Percentiles rank a stretch among this genome's conserved stretches.
Evolutionary conservation across 1,140 invertebrate species (phyloP).

Genomic region (Trichonephila clavata): DNA sequence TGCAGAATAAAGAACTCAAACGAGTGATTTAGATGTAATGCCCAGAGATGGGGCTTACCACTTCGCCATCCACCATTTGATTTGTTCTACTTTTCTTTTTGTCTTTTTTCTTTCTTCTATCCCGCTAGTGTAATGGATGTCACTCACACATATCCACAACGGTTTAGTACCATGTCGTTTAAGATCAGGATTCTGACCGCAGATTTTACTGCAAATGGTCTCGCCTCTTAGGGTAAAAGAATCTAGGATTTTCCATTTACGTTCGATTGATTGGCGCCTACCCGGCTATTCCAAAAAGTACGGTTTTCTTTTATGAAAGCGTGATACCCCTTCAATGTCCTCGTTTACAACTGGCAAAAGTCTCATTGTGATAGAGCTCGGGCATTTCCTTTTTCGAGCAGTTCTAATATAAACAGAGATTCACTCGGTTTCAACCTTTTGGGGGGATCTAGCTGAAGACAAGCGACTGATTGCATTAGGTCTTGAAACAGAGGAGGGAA

Average conservation of each 20-base stretch:
- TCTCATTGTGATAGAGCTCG: neutral
- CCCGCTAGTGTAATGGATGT: neutral
- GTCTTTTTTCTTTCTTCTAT: neutral
- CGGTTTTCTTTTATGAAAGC: constrained; percentile 6
- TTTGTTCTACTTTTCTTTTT: neutral
- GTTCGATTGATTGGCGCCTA: neutral
- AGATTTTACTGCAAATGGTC: constrained; percentile 41
- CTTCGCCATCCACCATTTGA: constrained; percentile 10
- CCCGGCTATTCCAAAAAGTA: neutral
- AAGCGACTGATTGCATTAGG: constrained; percentile 5
- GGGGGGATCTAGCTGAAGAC: neutral
- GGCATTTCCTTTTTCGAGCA: neutral
- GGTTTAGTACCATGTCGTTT: constrained; percentile 35
- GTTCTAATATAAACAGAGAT: constrained; percentile 31
- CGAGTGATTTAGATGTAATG: constrained; percentile 18
- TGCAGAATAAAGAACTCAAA: neutral
- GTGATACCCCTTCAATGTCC: constrained; percentile 2
- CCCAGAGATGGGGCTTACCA: neutral
- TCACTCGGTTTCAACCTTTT: constrained; percentile 1
- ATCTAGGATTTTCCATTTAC: constrained; percentile 35
- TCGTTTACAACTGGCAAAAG: constrained; percentile 35
- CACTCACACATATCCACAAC: constrained; percentile 20
- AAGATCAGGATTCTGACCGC: constrained; percentile 32
- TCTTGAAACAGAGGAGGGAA: neutral
- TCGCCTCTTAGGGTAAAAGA: constrained; percentile 34